Conservation (phyloP, 2,888 invertebrate species). For the Bhutanitis thaidina region DNA sequence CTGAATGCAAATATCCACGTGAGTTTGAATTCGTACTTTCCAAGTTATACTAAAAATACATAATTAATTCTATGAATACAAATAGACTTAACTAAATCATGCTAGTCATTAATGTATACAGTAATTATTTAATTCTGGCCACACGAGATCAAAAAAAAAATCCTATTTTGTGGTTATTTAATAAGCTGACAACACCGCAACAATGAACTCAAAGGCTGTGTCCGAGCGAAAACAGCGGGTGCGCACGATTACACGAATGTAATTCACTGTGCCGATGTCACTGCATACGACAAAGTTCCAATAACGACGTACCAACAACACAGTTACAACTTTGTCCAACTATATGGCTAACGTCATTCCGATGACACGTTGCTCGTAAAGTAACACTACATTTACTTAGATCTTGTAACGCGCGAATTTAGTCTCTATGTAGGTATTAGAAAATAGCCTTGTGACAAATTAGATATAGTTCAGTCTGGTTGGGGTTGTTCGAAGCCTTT, state of each 20-base stretch:
- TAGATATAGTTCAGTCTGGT: constrained; percentile 15
- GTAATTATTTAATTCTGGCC: too few species aligned
- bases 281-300: constrained; percentile 43
- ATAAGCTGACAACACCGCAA: constrained; percentile 50
- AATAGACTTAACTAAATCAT: too few species aligned
- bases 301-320: constrained; percentile 31
- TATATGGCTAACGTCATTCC: background rate
- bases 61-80: too few species aligned
- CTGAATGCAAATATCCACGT: too few species aligned
- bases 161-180: background rate
- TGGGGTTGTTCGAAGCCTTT: constrained; percentile 37
- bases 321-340: constrained; percentile 35
- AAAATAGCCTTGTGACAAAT: background rate
- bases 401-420: background rate
- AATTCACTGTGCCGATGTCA: constrained; percentile 33
- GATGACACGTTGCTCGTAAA: too few species aligned
- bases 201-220: constrained; percentile 71
- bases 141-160: background rate
- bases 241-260: constrained; percentile 50
- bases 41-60: too few species aligned
- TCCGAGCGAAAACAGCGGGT: constrained; percentile 56
- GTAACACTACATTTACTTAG: background rate
- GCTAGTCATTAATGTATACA: too few species aligned
- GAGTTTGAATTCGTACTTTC: too few species aligned
- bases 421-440: too few species aligned